phyloP scores from a whole-genome alignment of 1,140 invertebrate species.

The Plectrocnemia conspersa region DNA sequence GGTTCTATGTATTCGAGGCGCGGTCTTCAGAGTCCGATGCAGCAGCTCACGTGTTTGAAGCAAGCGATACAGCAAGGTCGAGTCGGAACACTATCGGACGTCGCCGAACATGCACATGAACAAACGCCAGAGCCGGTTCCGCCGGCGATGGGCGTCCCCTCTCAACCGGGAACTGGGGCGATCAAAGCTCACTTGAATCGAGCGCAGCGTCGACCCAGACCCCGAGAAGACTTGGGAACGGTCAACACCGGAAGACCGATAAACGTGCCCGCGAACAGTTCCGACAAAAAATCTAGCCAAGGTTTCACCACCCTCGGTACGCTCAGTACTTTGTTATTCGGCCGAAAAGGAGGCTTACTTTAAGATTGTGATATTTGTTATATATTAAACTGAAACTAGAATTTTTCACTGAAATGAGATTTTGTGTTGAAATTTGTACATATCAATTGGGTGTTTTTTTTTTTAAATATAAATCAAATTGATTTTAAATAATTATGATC shows the following conservation, averaged over 20 bases:
- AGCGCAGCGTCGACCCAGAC: slow-evolving; percentile 41
- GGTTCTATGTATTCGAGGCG: slow-evolving; percentile 54
- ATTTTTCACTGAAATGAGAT: slow-evolving; percentile 16
- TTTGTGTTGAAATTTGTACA: background rate
- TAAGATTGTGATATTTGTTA: slow-evolving; percentile 43
- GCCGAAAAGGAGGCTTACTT: slow-evolving; percentile 74
- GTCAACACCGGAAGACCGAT: slow-evolving; percentile 42
- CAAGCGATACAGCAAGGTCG: slow-evolving; percentile 49
- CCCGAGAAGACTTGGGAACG: slow-evolving; percentile 57
- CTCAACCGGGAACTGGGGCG: slow-evolving; percentile 52
- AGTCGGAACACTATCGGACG: slow-evolving; percentile 42
- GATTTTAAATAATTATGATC: background rate
- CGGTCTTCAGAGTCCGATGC: slow-evolving; percentile 64
- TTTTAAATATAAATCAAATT: background rate
- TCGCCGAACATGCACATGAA: slow-evolving; percentile 32
- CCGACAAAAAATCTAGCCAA: slow-evolving; percentile 37
- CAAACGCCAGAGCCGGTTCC: slow-evolving; percentile 11
- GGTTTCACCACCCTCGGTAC: slow-evolving; percentile 65
- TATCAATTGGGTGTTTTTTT: background rate
- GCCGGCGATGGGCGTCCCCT: slow-evolving; percentile 49
- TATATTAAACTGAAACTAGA: slow-evolving; percentile 20
- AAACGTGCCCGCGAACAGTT: slow-evolving; percentile 32
- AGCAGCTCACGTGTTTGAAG: slow-evolving; percentile 69
- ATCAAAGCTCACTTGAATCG: slow-evolving; percentile 42
- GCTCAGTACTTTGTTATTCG: slow-evolving; percentile 74